Evolutionary conservation across 37 sponge, comb jelly and placozoan species (phyloP).

Genomic region (Oscarella lobularis): DNA sequence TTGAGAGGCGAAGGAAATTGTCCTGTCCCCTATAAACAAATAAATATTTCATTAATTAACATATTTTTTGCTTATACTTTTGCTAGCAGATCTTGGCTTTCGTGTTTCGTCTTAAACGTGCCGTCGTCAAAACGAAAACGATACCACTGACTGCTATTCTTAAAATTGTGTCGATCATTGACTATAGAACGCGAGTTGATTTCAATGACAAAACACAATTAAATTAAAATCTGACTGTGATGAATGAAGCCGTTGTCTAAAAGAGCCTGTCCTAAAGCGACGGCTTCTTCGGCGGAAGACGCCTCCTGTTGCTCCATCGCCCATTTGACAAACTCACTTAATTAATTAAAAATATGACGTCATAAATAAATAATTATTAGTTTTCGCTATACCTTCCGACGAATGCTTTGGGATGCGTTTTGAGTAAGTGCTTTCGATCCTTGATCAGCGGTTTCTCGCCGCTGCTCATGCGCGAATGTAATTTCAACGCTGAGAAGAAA

Average conservation of each 20-base stretch:
- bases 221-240: too few relatives aligned
- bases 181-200: too few relatives aligned
- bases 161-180: constrained; percentile 60
- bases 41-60: neutral
- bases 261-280: constrained; percentile 54
- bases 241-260: constrained; percentile 69
- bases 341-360: too few relatives aligned
- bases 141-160: constrained; percentile 36
- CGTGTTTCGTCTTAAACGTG: constrained; percentile 37
- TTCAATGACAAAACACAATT: too few relatives aligned
- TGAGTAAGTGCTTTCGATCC: too few relatives aligned
- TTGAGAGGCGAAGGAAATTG: neutral
- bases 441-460: too few relatives aligned
- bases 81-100: constrained; percentile 21
- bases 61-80: too few relatives aligned
- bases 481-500: too few relatives aligned
- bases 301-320: constrained; percentile 26
- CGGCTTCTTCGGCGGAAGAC: constrained; percentile 36
- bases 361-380: too few relatives aligned
- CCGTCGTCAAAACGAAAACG: constrained; percentile 74
- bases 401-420: too few relatives aligned
- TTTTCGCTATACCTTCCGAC: too few relatives aligned
- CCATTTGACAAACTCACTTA: constrained; percentile 26
- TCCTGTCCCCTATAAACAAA: neutral
- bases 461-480: too few relatives aligned